Evolutionary conservation across 2,113 vertebrate species (phyloP).

Genomic region (Lycaon pictus): DNA sequence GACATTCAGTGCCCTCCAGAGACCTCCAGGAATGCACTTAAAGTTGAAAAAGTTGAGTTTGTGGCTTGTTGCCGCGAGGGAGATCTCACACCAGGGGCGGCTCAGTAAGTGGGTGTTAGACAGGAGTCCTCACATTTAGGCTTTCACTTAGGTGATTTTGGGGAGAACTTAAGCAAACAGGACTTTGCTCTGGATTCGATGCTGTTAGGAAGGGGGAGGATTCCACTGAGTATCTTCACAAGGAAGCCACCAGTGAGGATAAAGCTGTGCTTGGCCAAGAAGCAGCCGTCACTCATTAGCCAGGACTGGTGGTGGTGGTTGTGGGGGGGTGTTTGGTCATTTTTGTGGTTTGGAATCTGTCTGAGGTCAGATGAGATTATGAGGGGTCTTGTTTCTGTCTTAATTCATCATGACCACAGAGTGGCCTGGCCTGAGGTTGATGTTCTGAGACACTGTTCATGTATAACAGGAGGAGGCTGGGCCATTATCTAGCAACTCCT

Average conservation of each 20-base stretch:
- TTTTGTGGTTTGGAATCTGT: constrained; percentile 13
- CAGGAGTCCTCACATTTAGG: not conserved
- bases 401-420: not conserved
- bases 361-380: not conserved
- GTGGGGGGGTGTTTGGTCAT: not conserved
- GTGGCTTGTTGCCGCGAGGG: not conserved
- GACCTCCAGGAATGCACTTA: not conserved
- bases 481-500: not conserved
- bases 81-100: not conserved
- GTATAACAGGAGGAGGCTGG: too few species aligned
- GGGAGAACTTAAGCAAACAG: not conserved
- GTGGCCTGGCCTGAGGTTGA: not conserved
- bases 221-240: not conserved
- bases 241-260: not conserved
- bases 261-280: not conserved
- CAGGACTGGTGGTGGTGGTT: not conserved
- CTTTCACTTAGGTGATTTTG: not conserved
- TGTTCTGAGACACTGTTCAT: not conserved
- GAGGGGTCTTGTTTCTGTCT: not conserved
- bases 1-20: not conserved
- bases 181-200: not conserved
- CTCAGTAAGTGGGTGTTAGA: not conserved
- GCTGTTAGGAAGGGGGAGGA: not conserved
- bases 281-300: not conserved
- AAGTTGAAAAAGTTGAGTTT: not conserved